phyloP scores from a whole-genome alignment of 2,113 vertebrate genomes.

The Amblyopsis rosae region DNA sequence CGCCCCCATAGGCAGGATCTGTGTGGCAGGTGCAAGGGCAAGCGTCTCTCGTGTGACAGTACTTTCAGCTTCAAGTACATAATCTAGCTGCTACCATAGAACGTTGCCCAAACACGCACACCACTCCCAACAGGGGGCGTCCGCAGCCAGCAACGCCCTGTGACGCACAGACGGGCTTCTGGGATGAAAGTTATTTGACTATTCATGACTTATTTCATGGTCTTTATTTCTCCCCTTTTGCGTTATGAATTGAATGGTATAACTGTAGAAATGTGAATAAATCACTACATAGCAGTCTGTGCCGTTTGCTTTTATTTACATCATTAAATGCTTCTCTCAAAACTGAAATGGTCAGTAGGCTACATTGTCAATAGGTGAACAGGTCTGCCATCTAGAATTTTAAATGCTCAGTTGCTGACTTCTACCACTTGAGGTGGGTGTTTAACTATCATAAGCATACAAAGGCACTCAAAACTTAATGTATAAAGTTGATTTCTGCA shows the following conservation, averaged over 20 bases:
- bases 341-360: too few species aligned
- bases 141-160: conserved; percentile 4
- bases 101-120: conserved; percentile 10
- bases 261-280: conserved; percentile 54
- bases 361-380: too few species aligned
- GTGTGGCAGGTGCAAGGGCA: conserved; percentile 95
- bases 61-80: conserved; percentile 99
- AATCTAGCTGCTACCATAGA: conserved; percentile 70
- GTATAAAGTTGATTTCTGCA: too few species aligned
- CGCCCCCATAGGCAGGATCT: conserved; percentile 95
- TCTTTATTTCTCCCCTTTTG: conserved; percentile 44
- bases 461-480: too few species aligned
- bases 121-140: neutral
- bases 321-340: too few species aligned
- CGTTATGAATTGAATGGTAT: conserved; percentile 50
- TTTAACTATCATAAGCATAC: too few species aligned
- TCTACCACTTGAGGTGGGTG: too few species aligned
- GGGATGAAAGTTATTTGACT: conserved; percentile 11
- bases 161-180: conserved; percentile 8
- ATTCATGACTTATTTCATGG: conserved; percentile 44
- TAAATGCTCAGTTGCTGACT: too few species aligned
- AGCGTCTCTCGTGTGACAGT: conserved; percentile 94
- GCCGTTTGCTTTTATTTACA: too few species aligned
- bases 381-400: too few species aligned
- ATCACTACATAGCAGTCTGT: conserved; percentile 59